Percentiles rank a stretch among this genome's conserved stretches.
These are phyloP conservation scores for Drosophila nigromelanica DNA, from an alignment of 1,140 invertebrate genomes.

Conservation along the genomic window DNA sequence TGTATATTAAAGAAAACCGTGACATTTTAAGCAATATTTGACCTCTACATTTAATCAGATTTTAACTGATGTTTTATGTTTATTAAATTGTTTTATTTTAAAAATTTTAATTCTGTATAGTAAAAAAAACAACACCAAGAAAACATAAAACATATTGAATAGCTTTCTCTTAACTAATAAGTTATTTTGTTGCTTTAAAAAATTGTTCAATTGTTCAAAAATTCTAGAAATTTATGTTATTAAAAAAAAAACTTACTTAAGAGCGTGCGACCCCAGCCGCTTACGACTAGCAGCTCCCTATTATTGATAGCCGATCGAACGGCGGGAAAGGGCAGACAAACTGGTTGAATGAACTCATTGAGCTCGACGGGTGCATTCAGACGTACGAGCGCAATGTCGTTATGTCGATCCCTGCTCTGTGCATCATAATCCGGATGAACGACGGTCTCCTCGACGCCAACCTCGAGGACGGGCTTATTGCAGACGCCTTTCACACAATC, in stretches of 20 bases:
- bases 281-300: conserved; percentile 85
- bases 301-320: conserved; percentile 63
- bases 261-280: conserved; percentile 89
- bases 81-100: too few relatives aligned
- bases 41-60: too few relatives aligned
- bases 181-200: too few relatives aligned
- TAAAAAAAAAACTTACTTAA: conserved; percentile 53
- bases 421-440: conserved; percentile 81
- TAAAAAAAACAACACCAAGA: too few relatives aligned
- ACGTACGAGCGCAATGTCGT: conserved; percentile 92
- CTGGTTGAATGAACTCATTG: conserved; percentile 89
- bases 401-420: conserved; percentile 40
- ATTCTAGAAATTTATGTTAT: too few relatives aligned
- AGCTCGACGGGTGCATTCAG: conserved; percentile 89
- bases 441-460: conserved; percentile 77
- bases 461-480: conserved; percentile 68
- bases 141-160: too few relatives aligned
- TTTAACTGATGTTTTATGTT: too few relatives aligned
- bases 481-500: conserved; percentile 85
- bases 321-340: conserved; percentile 87
- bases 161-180: too few relatives aligned
- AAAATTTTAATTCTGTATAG: too few relatives aligned
- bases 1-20: too few relatives aligned
- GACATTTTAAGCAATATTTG: too few relatives aligned
- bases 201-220: too few relatives aligned